Conservation (phyloP, 2,797 vertebrate species). For the Merluccius polli region DNA sequence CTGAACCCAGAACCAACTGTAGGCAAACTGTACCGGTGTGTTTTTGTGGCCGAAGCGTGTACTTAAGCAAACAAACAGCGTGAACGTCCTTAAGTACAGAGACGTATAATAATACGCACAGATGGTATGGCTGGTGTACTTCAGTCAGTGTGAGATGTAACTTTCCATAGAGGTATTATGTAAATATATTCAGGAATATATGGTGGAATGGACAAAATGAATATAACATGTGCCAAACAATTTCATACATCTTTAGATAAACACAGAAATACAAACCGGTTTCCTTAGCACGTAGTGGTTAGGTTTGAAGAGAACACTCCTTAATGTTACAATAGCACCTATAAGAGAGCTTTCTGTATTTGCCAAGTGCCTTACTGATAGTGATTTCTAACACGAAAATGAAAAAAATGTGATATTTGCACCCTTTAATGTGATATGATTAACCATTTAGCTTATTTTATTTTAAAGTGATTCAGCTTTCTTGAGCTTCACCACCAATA, state of each 20-base stretch:
- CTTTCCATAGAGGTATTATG: too few species aligned
- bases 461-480: constrained; percentile 40
- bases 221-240: not conserved
- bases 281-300: constrained; percentile 5
- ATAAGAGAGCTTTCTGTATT: constrained; percentile 24
- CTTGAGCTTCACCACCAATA: constrained; percentile 25
- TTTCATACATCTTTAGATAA: not conserved
- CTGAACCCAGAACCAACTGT: not conserved
- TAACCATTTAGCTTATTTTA: constrained; percentile 33
- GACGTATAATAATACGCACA: too few species aligned
- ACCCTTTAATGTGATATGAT: constrained; percentile 58
- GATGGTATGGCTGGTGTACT: not conserved
- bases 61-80: not conserved
- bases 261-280: not conserved
- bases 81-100: too few species aligned
- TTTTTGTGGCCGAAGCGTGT: not conserved
- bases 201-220: not conserved
- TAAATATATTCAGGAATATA: not conserved
- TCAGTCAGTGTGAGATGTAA: not conserved
- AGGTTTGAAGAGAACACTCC: constrained; percentile 26
- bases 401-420: constrained; percentile 40
- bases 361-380: constrained; percentile 53
- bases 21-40: too few species aligned
- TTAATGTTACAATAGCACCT: constrained; percentile 57
- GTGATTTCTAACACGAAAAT: constrained; percentile 37